Base-by-base conservation (phyloP, 2,797 vertebrate genomes). In the Sylvia borin region DNA sequence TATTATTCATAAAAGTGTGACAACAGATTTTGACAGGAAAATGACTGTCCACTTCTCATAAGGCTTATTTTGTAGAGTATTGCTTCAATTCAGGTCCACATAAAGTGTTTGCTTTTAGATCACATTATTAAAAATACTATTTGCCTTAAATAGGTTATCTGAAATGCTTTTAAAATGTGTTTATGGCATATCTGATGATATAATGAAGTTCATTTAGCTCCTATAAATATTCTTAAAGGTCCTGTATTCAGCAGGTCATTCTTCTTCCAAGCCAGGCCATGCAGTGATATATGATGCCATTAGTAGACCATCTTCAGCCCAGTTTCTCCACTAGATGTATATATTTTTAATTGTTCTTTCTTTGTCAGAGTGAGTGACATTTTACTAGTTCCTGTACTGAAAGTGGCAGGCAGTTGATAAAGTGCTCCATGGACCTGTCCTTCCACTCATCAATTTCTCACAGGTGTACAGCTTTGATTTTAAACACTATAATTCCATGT, bases 261-360 rank as follows among this genome's bases (percentile, higher is more conserved):
- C 67, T 71, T 90, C 82, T 82, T 79, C 54, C 31, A 77, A 62
- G 60, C 47, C 58, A 90, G 82, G 36, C 80, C 73, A 62, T 13
- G 61, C 42, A 83, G 38, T 85, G 87, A 94, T 94, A 57, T 78
- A 95, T 47, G 82, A 74, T 42, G 19, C 42, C 53, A 73, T 87
- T 95, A 90, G 36, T 3, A 70, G 45, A 13, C n/a, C 78, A 82
- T 78, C 48, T 82, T 85, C 75, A 87, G 66, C 68, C 34, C 65
- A 81, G 32, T 90, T 95, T 88, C 88, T 91, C 50, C 67, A 79
- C 22, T 15, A 94, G 73, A 68, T 88, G 66, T 60, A 93, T 95
- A 65, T 91, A 95, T 75, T 95, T 96, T 95, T 94, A 95, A 96
- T 93, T 73, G 92, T 78, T 91, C 51, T 68, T 87, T 87, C 51